A percentile compares a stretch with the other conserved stretches of the same genome.
Conservation (phyloP, 1,140 invertebrate species). For the Drosophila malerkotliana region DNA sequence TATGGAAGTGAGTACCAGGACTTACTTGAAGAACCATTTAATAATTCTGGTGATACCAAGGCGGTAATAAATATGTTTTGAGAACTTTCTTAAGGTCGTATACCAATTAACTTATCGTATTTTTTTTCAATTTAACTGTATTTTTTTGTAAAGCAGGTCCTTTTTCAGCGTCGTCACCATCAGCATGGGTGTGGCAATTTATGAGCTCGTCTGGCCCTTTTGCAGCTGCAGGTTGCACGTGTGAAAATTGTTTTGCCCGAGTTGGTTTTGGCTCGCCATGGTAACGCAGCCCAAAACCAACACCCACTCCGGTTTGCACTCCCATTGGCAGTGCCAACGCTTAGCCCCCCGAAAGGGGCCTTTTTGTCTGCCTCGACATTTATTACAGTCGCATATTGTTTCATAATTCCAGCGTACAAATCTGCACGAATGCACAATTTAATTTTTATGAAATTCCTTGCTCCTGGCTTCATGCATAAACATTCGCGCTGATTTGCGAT, state of each 20-base stretch:
- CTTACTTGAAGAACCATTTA: background rate
- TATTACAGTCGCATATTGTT: slow-evolving; percentile 54
- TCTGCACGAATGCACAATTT: slow-evolving; percentile 60
- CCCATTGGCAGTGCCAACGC: background rate
- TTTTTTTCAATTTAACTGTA: background rate
- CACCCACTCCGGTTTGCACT: background rate
- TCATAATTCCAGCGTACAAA: slow-evolving; percentile 51
- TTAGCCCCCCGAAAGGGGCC: background rate
- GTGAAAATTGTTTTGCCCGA: slow-evolving; percentile 59
- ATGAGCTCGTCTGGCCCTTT: slow-evolving; percentile 59
- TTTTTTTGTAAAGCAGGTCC: background rate
- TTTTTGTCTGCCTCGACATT: slow-evolving; percentile 43
- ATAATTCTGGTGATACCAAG: too few species aligned
- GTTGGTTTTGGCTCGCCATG: slow-evolving; percentile 44
- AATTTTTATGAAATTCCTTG: slow-evolving; percentile 54
- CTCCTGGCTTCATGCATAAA: slow-evolving; percentile 33
- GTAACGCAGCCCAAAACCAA: slow-evolving; percentile 10
- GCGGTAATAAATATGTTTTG: too few species aligned
- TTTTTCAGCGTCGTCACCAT: slow-evolving; percentile 5
- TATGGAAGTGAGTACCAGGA: background rate
- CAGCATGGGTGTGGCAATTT: slow-evolving; percentile 43
- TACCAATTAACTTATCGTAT: background rate
- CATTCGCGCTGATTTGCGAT: slow-evolving; percentile 46
- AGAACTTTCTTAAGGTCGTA: background rate
- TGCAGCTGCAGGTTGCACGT: slow-evolving; percentile 55